phyloP scores from a whole-genome alignment of 2,888 invertebrate species.

The Pseudococcus viburni region DNA sequence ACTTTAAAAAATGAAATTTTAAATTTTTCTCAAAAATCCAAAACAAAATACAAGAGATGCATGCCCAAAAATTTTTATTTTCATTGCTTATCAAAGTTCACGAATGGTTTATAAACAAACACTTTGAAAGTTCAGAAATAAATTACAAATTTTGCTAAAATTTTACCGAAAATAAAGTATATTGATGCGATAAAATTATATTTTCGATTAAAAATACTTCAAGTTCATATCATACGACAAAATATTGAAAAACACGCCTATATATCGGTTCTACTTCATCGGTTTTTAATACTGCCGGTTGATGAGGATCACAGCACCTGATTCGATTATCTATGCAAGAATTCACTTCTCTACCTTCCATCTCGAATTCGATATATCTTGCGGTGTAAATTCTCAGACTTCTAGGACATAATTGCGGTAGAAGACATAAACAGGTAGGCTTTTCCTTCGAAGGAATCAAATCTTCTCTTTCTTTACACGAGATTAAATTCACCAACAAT shows the following conservation, averaged over 20 bases:
- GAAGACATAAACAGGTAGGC: conserved; percentile 49
- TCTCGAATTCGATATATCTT: background rate
- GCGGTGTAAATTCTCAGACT: background rate
- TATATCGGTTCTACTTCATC: background rate
- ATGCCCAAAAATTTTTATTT: background rate
- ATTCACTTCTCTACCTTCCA: background rate
- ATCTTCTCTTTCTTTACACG: conserved; percentile 31
- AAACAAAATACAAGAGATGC: background rate
- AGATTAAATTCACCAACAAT: background rate
- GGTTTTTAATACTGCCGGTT: background rate
- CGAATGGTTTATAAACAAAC: background rate
- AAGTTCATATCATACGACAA: background rate
- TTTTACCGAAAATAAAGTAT: background rate
- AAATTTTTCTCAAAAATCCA: no score
- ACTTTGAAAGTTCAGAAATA: background rate
- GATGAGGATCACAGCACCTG: conserved; percentile 23
- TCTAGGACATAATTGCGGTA: conserved; percentile 47
- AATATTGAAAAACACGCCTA: background rate
- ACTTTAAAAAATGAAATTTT: background rate
- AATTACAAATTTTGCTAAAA: background rate
- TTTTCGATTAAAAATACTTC: background rate
- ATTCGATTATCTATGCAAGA: background rate
- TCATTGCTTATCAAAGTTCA: background rate
- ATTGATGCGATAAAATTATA: background rate
- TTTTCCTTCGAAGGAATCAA: conserved; percentile 31